Base-by-base conservation (phyloP, 2,113 vertebrate species). In the Sphyrna mokarran region DNA sequence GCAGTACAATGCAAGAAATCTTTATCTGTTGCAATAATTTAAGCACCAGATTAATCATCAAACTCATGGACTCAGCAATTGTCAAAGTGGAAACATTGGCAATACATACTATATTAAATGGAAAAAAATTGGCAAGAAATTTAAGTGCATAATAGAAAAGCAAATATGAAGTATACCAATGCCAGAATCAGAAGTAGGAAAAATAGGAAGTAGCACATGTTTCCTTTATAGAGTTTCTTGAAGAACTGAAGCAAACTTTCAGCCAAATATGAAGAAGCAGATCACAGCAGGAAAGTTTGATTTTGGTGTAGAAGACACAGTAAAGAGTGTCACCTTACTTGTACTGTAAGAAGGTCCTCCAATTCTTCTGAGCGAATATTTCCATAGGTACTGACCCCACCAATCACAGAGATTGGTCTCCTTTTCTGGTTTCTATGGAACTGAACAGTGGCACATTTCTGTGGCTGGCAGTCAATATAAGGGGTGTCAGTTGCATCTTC, bases 341-440 rank as follows among this genome's bases (percentile, higher is more conserved):
- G 98, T 96, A 95, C 26, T 54, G 98, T 97, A 96, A 98, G 97
- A 94, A 97, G 97, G 96, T 97, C 97, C 95, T 98, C 98, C 94
- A 98, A 98, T 95, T 98, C 98, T 96, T 98, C 98, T 6, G 96
- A 96, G 3, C 98, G 98, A 94, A 96, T 87, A 4, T 97, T 97
- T 72, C 96, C 97, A 96, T 98, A 99, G 96, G 98, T 96, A 97
- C 97, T 98, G 96, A 97, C 97, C 58, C 98, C 98, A 96, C 98
- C 99, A 85, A 98, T 99, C 95, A 99, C 97, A 0, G 99, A 99
- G 96, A 98, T 97, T 26, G 98, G 99, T 96, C 98, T 97, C 96
- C 97, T 98, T 97, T 97, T 98, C 87, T 95, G 94, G 95, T 95
- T 70, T 93, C 96, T 97, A 95, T 96, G 70, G 94, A 96, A 97